Evolutionary conservation across 2,888 invertebrate species (phyloP).

Genomic region (Chrysolina americana): DNA sequence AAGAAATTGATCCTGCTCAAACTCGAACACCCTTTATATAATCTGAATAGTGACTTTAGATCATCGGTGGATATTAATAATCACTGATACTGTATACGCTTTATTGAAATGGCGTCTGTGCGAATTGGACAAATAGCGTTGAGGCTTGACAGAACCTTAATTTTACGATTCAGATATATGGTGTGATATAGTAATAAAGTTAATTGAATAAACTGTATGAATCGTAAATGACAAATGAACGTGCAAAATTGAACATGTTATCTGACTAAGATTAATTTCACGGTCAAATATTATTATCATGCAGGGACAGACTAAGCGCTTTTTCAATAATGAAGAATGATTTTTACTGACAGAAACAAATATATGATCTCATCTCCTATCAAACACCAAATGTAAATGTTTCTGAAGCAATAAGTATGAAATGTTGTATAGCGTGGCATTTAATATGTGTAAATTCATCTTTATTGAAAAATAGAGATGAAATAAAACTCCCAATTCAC

Average conservation of each 20-base stretch:
- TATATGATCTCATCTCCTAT: too few relatives aligned
- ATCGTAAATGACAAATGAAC: constrained; percentile 18
- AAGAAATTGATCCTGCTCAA: too few relatives aligned
- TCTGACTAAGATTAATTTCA: constrained; percentile 25
- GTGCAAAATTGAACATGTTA: constrained; percentile 18
- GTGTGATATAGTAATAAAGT: constrained; percentile 23
- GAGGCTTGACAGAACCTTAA: constrained; percentile 15
- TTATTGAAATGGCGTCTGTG: background rate
- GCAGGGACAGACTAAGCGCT: background rate
- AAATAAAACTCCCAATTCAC: too few relatives aligned
- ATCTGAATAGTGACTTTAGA: too few relatives aligned
- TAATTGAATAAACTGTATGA: constrained; percentile 26
- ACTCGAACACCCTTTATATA: too few relatives aligned
- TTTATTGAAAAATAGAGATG: too few relatives aligned
- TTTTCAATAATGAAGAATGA: background rate
- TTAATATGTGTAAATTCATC: too few relatives aligned
- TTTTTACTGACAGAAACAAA: too few relatives aligned
- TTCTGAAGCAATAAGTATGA: too few relatives aligned
- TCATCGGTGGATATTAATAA: background rate
- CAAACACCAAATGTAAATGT: too few relatives aligned
- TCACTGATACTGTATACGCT: background rate
- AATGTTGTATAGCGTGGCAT: too few relatives aligned
- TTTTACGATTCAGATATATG: constrained; percentile 16
- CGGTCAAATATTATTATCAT: constrained; percentile 21
- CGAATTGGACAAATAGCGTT: background rate